phyloP scores from a whole-genome alignment of 2,888 invertebrate species.

The Dynastes hyllus region DNA sequence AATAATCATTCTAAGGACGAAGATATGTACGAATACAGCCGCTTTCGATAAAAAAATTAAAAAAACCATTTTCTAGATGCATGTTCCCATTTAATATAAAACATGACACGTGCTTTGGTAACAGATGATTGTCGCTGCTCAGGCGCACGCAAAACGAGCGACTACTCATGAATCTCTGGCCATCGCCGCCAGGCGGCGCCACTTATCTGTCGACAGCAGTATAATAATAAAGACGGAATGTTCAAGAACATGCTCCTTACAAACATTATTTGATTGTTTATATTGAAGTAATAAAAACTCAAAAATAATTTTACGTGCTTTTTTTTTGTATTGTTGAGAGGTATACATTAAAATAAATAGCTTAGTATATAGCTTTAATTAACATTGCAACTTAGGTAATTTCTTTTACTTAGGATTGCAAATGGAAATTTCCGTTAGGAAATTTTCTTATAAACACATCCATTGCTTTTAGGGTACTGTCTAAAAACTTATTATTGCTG shows the following conservation, averaged over 20 bases:
- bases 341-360: too few relatives aligned
- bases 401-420: too few relatives aligned
- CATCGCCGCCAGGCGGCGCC: constrained; percentile 63
- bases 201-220: constrained; percentile 56
- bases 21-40: neutral
- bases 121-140: constrained; percentile 30
- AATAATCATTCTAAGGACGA: neutral
- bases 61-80: neutral
- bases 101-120: constrained; percentile 31
- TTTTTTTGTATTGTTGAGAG: too few relatives aligned
- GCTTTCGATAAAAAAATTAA: neutral
- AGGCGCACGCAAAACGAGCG: constrained; percentile 35
- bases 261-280: neutral
- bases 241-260: constrained; percentile 25
- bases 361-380: neutral
- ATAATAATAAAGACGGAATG: constrained; percentile 43
- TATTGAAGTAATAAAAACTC: too few relatives aligned
- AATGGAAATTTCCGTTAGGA: too few relatives aligned
- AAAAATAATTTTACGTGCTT: too few relatives aligned
- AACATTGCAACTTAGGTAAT: neutral
- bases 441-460: too few relatives aligned
- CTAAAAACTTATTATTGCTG: too few relatives aligned
- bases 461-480: too few relatives aligned
- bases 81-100: neutral
- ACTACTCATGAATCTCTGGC: constrained; percentile 57